Conservation (phyloP, 2,888 invertebrate species). For the Malthinus flaveolus region DNA sequence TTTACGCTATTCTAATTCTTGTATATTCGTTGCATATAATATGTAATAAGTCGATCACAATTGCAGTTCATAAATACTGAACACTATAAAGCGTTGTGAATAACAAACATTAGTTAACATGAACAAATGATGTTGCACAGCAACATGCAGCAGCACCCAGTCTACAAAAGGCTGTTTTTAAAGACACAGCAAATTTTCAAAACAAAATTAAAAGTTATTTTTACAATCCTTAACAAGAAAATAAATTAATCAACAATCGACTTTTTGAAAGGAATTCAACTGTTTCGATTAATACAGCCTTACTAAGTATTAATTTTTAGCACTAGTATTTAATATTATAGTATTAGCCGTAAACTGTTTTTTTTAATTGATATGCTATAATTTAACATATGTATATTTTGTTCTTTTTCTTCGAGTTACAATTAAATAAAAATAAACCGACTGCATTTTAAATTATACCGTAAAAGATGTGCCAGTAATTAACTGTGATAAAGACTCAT, state of each 20-base stretch:
- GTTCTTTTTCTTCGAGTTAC: too few species aligned
- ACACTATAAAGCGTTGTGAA: constrained; percentile 55
- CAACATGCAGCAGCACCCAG: constrained; percentile 50
- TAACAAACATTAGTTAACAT: constrained; percentile 45
- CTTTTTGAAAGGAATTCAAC: background rate
- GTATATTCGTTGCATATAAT: constrained; percentile 38
- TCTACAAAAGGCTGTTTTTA: constrained; percentile 41
- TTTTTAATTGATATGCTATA: constrained; percentile 49
- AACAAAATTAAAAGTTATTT: constrained; percentile 4
- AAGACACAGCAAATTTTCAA: constrained; percentile 16
- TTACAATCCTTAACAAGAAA: constrained; percentile 4
- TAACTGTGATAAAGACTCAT: too few species aligned
- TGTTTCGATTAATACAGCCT: constrained; percentile 3
- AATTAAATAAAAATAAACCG: too few species aligned
- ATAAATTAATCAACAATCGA: background rate
- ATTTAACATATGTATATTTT: constrained; percentile 41
- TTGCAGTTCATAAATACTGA: constrained; percentile 56
- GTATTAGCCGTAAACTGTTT: background rate
- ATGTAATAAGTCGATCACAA: constrained; percentile 51
- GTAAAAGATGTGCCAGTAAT: too few species aligned
- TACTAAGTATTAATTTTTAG: constrained; percentile 5
- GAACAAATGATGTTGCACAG: constrained; percentile 48
- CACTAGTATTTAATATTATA: background rate
- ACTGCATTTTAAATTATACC: too few species aligned
- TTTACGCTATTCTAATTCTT: constrained; percentile 22